Conservation (phyloP, 2,888 invertebrate genomes). For the Aplocera efformata region DNA sequence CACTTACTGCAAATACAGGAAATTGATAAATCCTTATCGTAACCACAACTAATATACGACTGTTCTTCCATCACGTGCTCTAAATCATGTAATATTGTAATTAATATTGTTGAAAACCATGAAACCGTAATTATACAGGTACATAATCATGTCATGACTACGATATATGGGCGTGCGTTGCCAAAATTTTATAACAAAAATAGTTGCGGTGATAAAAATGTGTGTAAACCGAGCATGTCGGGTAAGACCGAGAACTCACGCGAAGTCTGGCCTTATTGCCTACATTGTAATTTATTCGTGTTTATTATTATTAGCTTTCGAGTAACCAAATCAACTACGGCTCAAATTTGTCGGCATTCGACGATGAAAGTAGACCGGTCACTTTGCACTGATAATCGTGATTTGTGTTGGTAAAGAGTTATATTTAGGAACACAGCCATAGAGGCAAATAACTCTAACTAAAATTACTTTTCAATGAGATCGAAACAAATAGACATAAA, state of each 20-base stretch:
- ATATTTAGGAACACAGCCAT: no score
- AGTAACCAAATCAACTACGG: conserved; percentile 9
- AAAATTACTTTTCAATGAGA: no score
- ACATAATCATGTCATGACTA: conserved; percentile 24
- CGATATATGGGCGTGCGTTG: conserved; percentile 24
- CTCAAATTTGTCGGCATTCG: no score
- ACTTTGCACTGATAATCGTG: no score
- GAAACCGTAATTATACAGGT: conserved; percentile 2
- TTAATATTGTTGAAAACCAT: no score
- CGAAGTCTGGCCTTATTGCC: conserved; percentile 36
- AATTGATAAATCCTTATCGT: conserved; percentile 3
- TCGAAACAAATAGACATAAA: no score
- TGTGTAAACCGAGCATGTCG: conserved; percentile 43
- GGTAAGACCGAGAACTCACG: conserved; percentile 31
- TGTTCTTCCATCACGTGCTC: no score
- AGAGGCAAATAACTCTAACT: no score
- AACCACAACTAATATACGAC: no score
- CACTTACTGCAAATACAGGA: conserved; percentile 4
- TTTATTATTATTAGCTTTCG: conserved; percentile 13
- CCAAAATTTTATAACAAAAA: conserved; percentile 36
- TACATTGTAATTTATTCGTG: conserved; percentile 23
- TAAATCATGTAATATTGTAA: no score
- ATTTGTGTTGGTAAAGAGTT: no score
- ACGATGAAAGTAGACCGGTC: no score
- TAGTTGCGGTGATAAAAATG: conserved; percentile 40